Base-by-base conservation (phyloP, 2,888 invertebrate genomes). In the Opisthograptis luteolata region DNA sequence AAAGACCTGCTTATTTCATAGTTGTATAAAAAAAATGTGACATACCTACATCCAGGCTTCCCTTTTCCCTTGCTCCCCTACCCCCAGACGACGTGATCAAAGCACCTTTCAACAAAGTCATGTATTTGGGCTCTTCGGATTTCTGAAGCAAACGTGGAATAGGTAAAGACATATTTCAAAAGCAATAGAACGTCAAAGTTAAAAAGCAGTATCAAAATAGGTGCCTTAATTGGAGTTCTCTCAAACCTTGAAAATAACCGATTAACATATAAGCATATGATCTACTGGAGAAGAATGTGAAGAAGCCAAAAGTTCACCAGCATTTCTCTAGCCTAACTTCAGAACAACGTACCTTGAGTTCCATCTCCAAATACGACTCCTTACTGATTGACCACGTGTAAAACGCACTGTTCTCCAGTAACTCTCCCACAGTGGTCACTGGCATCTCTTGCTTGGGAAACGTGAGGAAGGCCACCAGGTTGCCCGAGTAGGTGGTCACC, bases 401-500 rank as follows among this genome's bases (percentile, higher is more conserved):
- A 0, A 92, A 84, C 0, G 90, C 91, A 24, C 79, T 84, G 49
- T 82, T 79, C 17, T 92, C 91, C 39, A 96, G 61, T 6, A 96
- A 79, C 54, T 95, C 94, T 0, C 92, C 86, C 0, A 96, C 79
- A 0, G 93, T 94, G 2, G 94, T 93, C 15, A 96, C 93, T 0
- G 95, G 93, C 20, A 92, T 87, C 76, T 95, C 95, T 70, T 95
- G 94, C 77, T 96, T 95, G 0, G 98, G 98, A 73, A 98, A 97
- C 0, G 98, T 98, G 28, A 98, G 92, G 79, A 97, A 97, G 0
- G 98, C 97, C 0, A 98, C 97, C 62, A 98, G 91, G 83, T 97
- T 97, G 1, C 98, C 98, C 43, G 97, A 97, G 77, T 98, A 98
- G 0, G 97, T 97, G 10, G 97, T 97, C 0, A 97, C 96, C 12